A percentile compares a stretch with the other conserved stretches of the same genome.
Evolutionary conservation across 2,797 vertebrate species (phyloP).

Genomic region (Enteromius viviparus): DNA sequence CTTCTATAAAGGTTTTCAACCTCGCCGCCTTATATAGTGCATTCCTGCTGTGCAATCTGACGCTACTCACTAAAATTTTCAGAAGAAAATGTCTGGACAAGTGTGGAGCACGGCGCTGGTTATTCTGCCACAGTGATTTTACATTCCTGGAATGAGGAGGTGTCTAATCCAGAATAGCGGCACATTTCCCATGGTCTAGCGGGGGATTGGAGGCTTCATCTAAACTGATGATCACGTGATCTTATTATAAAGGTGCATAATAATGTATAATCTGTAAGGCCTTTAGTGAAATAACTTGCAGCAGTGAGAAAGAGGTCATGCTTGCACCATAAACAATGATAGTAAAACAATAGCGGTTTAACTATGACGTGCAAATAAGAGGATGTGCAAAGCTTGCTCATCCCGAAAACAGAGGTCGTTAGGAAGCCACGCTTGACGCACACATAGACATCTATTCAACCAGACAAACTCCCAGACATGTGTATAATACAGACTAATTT

Average conservation of each 20-base stretch:
- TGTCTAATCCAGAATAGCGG: not conserved
- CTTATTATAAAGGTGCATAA: conserved; percentile 30
- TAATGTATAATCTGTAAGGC: conserved; percentile 47
- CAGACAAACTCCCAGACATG: conserved; percentile 18
- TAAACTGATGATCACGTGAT: conserved; percentile 36
- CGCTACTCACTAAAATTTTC: conserved; percentile 1
- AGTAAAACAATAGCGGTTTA: conserved; percentile 45
- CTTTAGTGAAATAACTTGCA: conserved; percentile 45
- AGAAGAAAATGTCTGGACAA: conserved; percentile 7
- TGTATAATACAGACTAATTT: conserved; percentile 20
- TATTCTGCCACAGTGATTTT: conserved; percentile 6
- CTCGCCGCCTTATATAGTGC: not conserved
- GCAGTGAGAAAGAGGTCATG: conserved; percentile 59
- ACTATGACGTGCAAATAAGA: conserved; percentile 34
- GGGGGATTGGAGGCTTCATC: not conserved
- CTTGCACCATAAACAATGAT: conserved; percentile 49
- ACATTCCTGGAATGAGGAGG: not conserved
- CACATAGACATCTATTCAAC: conserved; percentile 46
- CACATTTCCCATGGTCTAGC: conserved; percentile 30
- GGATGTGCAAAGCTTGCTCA: conserved; percentile 42
- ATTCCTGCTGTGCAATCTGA: conserved; percentile 26
- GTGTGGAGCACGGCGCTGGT: not conserved
- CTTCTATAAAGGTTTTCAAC: not conserved
- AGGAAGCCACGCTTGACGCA: conserved; percentile 39
- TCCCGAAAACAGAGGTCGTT: conserved; percentile 32